These are phyloP conservation scores for Nothocercus julius DNA, from an alignment of 2,113 vertebrate species.

Conservation along the genomic window DNA sequence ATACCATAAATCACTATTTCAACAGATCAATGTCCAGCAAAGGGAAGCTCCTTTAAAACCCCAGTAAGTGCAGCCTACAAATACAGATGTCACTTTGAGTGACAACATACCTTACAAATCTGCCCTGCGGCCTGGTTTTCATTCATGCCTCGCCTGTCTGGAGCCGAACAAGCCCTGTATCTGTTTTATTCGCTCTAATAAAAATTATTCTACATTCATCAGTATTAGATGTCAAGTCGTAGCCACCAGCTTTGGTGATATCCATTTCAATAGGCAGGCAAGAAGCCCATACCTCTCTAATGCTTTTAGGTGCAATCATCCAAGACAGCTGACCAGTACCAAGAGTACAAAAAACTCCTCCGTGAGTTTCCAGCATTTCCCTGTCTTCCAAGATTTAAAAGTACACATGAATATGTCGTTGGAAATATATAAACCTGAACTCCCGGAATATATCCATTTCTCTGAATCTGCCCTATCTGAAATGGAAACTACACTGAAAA, in stretches of 20 bases:
- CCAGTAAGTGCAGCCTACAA: neutral
- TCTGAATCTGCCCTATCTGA: neutral
- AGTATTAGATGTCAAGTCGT: neutral
- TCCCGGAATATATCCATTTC: neutral
- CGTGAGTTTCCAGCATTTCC: neutral
- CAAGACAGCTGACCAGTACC: neutral
- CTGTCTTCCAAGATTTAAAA: neutral
- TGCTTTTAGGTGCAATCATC: neutral
- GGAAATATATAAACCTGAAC: neutral
- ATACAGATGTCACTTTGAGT: neutral
- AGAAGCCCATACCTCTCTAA: neutral
- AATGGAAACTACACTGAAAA: slow-evolving; percentile 28
- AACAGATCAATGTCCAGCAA: neutral
- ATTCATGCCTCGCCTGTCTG: neutral
- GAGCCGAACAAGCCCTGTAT: neutral
- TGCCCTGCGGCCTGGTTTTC: neutral
- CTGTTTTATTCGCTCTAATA: neutral
- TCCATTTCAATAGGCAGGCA: neutral
- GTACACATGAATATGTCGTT: neutral
- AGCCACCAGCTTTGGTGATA: neutral
- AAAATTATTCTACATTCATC: neutral
- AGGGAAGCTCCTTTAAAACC: neutral
- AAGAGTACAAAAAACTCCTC: neutral
- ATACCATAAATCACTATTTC: neutral
- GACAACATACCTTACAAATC: neutral